Evolutionary conservation across 2,888 invertebrate species (phyloP).

Genomic region (Oeneis ivallda): DNA sequence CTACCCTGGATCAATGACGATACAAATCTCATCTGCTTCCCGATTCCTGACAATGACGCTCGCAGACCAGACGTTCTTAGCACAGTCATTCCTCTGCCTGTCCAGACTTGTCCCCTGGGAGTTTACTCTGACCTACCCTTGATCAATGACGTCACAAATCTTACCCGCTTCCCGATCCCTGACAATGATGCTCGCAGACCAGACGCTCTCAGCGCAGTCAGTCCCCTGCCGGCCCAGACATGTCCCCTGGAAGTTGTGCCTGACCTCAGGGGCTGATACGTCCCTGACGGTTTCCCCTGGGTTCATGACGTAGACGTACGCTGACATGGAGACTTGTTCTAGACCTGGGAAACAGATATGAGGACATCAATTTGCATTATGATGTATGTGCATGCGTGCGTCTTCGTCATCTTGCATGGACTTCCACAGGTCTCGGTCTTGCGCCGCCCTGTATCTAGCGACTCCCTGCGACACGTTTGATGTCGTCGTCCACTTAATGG

Average conservation of each 20-base stretch:
- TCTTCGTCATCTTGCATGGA: no score
- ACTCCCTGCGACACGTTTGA: no score
- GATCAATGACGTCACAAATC: background rate
- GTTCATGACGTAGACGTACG: slow-evolving; percentile 68
- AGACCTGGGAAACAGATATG: slow-evolving; percentile 50
- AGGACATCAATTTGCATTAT: no score
- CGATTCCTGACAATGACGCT: slow-evolving; percentile 85
- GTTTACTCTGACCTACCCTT: slow-evolving; percentile 40
- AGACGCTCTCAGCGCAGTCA: slow-evolving; percentile 84
- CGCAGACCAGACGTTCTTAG: slow-evolving; percentile 86
- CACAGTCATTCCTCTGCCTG: slow-evolving; percentile 80
- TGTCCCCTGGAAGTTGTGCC: slow-evolving; percentile 84
- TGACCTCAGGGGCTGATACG: slow-evolving; percentile 80
- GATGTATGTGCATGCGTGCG: no score
- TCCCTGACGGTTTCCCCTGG: slow-evolving; percentile 58
- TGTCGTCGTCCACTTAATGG: no score
- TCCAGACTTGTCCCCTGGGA: slow-evolving; percentile 83
- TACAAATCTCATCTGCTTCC: slow-evolving; percentile 85
- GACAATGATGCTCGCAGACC: slow-evolving; percentile 86
- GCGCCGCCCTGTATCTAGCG: no score
- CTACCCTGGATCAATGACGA: slow-evolving; percentile 55
- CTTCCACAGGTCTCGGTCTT: no score
- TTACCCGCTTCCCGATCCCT: slow-evolving; percentile 85
- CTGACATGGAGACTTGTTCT: slow-evolving; percentile 66
- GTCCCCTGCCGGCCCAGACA: slow-evolving; percentile 80